Base-by-base conservation (phyloP, 2,888 invertebrate species). In the Trypoxylon attenuatum region DNA sequence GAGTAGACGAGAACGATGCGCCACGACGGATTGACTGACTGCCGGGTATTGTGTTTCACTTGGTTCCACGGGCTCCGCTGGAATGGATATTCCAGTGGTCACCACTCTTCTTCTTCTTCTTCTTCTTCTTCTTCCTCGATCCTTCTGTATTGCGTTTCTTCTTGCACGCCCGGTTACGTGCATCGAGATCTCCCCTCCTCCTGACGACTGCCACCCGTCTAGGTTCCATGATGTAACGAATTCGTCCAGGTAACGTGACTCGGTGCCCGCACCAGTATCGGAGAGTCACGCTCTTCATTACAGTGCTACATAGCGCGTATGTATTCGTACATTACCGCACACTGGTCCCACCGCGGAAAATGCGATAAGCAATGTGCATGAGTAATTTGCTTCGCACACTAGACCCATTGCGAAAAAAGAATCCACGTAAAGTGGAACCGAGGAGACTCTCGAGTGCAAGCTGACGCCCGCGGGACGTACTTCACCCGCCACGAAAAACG, bases 191-290 rank as follows among this genome's bases (percentile, higher is more conserved):
- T n/a, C 1, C 10, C 13, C 51, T 33, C 25, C 29, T 29, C 16
- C 23, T 8, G 10, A 39, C 23, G 45, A 67, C 39, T 42, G 56
- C 42, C 23, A 52, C 21, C 29, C 18, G 22, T 49, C 45, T 46
- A 5, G 42, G 6, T 43, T 16, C 58, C 47, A 61, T 82, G 81
- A 83, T 75, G 82, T 78, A 83, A 83, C 83, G 79, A 81, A 80
- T 79, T 83, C 74, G 74, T 68, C 74, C 81, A 66, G 62, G 62
- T 76, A 78, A 76, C 77, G 77, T 78, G 79, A 79, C 76, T 71
- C 53, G 33, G 42, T 21, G 25, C 33, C n/a, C n/a, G n/a, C 19
- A 33, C 10, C 49, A 10, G 3, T 10, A 5, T 22, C 45, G 42
- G 29, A 58, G 64, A n/a, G n/a, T 68, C 65, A 60, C 56, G 66